A percentile compares a stretch with the other conserved stretches of the same genome.
phyloP scores from a whole-genome alignment of 2,888 invertebrate species.

The Orgyia antiqua region DNA sequence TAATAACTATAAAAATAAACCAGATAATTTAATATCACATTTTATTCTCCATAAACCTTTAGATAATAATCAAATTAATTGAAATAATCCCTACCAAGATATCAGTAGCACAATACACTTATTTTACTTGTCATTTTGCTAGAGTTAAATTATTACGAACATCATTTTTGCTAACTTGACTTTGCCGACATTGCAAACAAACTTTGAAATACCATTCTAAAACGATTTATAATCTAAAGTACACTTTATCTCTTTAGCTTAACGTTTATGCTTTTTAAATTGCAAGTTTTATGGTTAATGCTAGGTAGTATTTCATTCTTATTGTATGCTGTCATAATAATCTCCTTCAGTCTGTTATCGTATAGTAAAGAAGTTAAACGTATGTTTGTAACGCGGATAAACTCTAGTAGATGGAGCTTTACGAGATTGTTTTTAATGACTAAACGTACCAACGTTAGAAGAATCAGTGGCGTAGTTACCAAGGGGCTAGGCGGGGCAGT shows the following conservation, averaged over 20 bases:
- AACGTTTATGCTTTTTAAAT: slow-evolving; percentile 5
- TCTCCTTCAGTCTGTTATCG: slow-evolving; percentile 38
- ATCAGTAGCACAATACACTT: slow-evolving; percentile 49
- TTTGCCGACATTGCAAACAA: slow-evolving; percentile 29
- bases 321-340: slow-evolving; percentile 48
- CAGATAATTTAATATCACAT: too few species aligned
- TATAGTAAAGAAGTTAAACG: slow-evolving; percentile 30
- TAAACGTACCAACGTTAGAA: too few species aligned
- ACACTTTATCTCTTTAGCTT: slow-evolving; percentile 8
- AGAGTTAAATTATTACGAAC: slow-evolving; percentile 44
- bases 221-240: slow-evolving; percentile 7
- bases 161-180: slow-evolving; percentile 45
- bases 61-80: slow-evolving; percentile 27
- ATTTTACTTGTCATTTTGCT: slow-evolving; percentile 51
- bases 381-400: too few species aligned
- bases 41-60: too few species aligned
- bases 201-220: slow-evolving; percentile 7
- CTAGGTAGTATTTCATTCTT: slow-evolving; percentile 40
- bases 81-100: slow-evolving; percentile 17
- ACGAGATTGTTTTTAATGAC: too few species aligned
- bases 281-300: slow-evolving; percentile 9
- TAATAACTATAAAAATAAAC: too few species aligned
- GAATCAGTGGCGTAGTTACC: too few species aligned
- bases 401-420: too few species aligned
- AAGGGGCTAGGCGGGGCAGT: too few species aligned